Conservation (phyloP, 2,888 invertebrate species). For the Augochlorella aurata region DNA sequence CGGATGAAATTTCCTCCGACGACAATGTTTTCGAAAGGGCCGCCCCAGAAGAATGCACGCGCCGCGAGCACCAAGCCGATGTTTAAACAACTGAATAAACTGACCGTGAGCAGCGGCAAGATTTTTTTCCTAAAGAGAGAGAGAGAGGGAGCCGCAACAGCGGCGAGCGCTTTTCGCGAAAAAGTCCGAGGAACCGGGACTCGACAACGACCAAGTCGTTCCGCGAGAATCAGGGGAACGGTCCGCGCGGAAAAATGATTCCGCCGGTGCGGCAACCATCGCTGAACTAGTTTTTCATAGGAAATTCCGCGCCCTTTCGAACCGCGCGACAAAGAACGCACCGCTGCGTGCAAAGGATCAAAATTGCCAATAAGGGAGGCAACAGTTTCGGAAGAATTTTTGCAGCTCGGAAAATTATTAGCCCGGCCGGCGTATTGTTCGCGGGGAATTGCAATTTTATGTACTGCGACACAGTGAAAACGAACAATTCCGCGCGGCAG, state of each 20-base stretch:
- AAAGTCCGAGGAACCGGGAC: background rate
- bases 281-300: background rate
- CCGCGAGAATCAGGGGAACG: background rate
- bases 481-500: background rate
- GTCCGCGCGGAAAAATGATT: no score
- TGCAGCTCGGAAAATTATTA: background rate
- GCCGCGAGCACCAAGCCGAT: background rate
- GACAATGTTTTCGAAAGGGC: conserved; percentile 5
- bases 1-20: conserved; percentile 15
- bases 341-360: background rate
- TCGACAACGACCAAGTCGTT: background rate
- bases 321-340: background rate
- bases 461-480: background rate
- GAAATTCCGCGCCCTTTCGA: background rate
- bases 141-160: no score
- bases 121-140: background rate
- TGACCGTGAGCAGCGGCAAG: background rate
- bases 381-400: background rate
- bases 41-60: background rate
- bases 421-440: background rate
- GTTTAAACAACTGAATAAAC: conserved; percentile 13
- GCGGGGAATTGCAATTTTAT: conserved; percentile 6
- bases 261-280: no score
- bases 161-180: background rate
- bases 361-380: background rate